A percentile compares a stretch with the other conserved stretches of the same genome.
Evolutionary conservation across 2,113 vertebrate species (phyloP).

Genomic region (Drymodes brunneopygia): DNA sequence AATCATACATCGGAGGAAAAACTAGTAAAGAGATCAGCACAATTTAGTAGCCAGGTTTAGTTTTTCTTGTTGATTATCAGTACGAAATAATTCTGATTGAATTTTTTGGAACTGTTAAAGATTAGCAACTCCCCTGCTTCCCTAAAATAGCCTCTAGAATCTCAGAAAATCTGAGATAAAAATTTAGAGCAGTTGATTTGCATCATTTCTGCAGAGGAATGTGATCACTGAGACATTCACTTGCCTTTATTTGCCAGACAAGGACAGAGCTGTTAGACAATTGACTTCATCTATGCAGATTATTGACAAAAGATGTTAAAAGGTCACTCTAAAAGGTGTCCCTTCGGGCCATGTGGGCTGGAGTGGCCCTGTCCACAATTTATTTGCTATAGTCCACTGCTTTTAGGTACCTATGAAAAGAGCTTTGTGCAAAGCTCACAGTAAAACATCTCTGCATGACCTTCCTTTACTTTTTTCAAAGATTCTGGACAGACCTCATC

Average conservation of each 20-base stretch:
- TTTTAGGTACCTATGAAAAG: slow-evolving; percentile 63
- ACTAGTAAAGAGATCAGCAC: neutral
- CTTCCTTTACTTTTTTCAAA: slow-evolving; percentile 28
- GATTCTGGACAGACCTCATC: slow-evolving; percentile 38
- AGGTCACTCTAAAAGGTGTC: slow-evolving; percentile 41
- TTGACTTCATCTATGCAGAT: neutral
- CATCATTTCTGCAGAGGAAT: neutral
- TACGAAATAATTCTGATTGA: neutral
- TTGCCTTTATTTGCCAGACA: neutral
- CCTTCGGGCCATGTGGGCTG: slow-evolving; percentile 21
- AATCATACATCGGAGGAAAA: neutral
- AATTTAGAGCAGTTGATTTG: neutral
- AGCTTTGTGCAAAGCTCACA: slow-evolving; percentile 61
- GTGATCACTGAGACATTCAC: neutral
- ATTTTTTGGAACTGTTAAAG: neutral
- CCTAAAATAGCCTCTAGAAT: neutral
- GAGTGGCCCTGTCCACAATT: slow-evolving; percentile 44
- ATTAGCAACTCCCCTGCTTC: neutral
- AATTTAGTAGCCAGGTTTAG: neutral
- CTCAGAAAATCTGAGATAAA: neutral
- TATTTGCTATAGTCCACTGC: slow-evolving; percentile 33
- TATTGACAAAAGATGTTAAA: slow-evolving; percentile 37
- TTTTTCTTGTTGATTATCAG: neutral
- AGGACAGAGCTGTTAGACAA: neutral
- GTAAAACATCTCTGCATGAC: slow-evolving; percentile 50